Percentiles rank a stretch among this genome's conserved stretches.
phyloP scores from a whole-genome alignment of 2,113 vertebrate species.

The Paedocypris sp. region DNA sequence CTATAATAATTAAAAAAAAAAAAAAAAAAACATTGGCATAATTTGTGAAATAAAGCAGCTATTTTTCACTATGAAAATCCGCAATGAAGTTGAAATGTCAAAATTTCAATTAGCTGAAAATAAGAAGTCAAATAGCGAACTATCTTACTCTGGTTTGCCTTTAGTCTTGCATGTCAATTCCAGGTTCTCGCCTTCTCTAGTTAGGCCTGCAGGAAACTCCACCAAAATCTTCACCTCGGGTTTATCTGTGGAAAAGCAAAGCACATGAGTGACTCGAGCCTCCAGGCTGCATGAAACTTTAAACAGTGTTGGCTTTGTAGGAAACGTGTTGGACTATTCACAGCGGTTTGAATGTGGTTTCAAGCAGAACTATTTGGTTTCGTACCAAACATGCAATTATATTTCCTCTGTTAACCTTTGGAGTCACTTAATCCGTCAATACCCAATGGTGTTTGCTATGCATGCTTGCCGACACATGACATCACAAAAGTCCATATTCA shows the following conservation, averaged over 20 bases:
- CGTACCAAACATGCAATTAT: not conserved
- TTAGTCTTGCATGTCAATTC: constrained; percentile 80
- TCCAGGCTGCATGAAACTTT: constrained; percentile 9
- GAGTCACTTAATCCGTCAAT: constrained; percentile 17
- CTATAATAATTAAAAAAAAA: no score
- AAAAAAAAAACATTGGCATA: no score
- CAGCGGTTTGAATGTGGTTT: not conserved
- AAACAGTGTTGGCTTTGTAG: constrained; percentile 12
- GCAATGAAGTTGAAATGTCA: no score
- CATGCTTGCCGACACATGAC: not conserved
- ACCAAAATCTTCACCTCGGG: constrained; percentile 87
- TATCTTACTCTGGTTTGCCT: constrained; percentile 87
- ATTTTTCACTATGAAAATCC: no score
- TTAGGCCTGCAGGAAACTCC: constrained; percentile 83
- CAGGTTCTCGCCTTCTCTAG: constrained; percentile 87
- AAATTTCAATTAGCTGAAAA: no score
- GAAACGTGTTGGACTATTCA: constrained; percentile 11
- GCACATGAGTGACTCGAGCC: not conserved
- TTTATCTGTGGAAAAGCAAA: constrained; percentile 69
- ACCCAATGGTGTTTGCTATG: not conserved
- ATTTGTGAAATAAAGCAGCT: no score
- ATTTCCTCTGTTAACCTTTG: constrained; percentile 12
- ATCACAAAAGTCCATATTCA: constrained; percentile 8
- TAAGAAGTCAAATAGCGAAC: no score
- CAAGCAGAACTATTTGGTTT: not conserved